Evolutionary conservation across 2,888 invertebrate species (phyloP).

Genomic region (Tipula confusa): DNA sequence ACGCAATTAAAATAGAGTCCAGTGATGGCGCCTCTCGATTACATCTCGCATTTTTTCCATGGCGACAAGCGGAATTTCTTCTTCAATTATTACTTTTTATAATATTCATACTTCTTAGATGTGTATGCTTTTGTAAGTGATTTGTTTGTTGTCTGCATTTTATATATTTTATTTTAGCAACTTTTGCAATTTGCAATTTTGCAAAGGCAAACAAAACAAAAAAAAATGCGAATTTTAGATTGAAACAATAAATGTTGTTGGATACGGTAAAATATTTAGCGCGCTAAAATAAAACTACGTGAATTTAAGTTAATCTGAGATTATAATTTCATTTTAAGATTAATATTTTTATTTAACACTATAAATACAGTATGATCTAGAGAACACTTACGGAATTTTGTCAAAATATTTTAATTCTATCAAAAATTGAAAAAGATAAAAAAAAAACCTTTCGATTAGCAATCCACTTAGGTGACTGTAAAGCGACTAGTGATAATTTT

Average conservation of each 20-base stretch:
- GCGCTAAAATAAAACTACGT: not conserved
- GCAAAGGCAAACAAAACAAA: not conserved
- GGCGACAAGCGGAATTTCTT: conserved; percentile 3
- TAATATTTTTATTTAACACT: not conserved
- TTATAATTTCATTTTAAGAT: not conserved
- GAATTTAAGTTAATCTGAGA: not conserved
- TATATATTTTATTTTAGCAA: not conserved
- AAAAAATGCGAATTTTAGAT: not conserved
- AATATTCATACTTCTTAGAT: not conserved
- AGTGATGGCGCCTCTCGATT: not conserved
- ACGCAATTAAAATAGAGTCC: not conserved
- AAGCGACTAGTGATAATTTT: no score
- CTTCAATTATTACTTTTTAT: not conserved
- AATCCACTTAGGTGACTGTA: no score
- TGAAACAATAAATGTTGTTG: not conserved
- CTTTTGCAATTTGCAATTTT: not conserved
- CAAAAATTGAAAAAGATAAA: no score
- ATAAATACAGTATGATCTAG: no score
- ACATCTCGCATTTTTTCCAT: not conserved
- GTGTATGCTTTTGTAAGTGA: not conserved
- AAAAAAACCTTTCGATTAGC: no score
- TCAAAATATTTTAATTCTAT: no score
- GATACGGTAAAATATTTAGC: not conserved
- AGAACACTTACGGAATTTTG: no score
- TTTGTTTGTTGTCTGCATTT: conserved; percentile 12